A percentile compares a stretch with the other conserved stretches of the same genome.
Evolutionary conservation across 2,797 vertebrate genomes (phyloP).

Genomic region (Danio albolineatus): DNA sequence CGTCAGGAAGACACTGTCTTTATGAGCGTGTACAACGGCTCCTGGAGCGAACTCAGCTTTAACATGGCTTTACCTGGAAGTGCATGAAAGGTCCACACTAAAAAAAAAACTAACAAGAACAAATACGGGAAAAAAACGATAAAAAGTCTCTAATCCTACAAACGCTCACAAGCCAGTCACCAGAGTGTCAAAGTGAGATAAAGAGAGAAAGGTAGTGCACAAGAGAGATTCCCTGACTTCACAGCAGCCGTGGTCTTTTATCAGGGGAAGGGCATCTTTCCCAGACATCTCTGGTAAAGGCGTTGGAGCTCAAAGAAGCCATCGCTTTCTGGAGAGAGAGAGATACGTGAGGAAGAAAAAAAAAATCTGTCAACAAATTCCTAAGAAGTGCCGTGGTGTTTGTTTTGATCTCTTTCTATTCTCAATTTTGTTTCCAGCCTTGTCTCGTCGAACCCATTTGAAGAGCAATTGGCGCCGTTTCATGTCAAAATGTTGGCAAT

Average conservation of each 20-base stretch:
- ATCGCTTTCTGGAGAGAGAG: slow-evolving; percentile 71
- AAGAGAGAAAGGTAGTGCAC: slow-evolving; percentile 56
- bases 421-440: slow-evolving; percentile 55
- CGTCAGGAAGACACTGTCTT: slow-evolving; percentile 21
- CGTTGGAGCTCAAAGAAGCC: slow-evolving; percentile 74
- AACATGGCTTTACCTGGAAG: slow-evolving; percentile 31
- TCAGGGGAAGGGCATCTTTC: slow-evolving; percentile 76
- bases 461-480: slow-evolving; percentile 29
- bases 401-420: slow-evolving; percentile 55
- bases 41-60: slow-evolving; percentile 26
- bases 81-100: slow-evolving; percentile 21
- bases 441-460: slow-evolving; percentile 23
- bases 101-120: slow-evolving; percentile 28
- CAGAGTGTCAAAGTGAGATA: slow-evolving; percentile 54
- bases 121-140: neutral
- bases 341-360: slow-evolving; percentile 66
- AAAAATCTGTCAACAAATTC: slow-evolving; percentile 78
- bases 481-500: slow-evolving; percentile 35
- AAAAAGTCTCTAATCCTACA: slow-evolving; percentile 45
- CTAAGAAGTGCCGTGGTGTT: slow-evolving; percentile 70
- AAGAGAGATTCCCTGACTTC: slow-evolving; percentile 64
- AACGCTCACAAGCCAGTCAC: slow-evolving; percentile 42
- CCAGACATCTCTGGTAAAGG: slow-evolving; percentile 75
- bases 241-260: slow-evolving; percentile 71
- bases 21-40: slow-evolving; percentile 17